phyloP scores from a whole-genome alignment of 2,113 vertebrate species.

The Phalacrocorax pelagicus region DNA sequence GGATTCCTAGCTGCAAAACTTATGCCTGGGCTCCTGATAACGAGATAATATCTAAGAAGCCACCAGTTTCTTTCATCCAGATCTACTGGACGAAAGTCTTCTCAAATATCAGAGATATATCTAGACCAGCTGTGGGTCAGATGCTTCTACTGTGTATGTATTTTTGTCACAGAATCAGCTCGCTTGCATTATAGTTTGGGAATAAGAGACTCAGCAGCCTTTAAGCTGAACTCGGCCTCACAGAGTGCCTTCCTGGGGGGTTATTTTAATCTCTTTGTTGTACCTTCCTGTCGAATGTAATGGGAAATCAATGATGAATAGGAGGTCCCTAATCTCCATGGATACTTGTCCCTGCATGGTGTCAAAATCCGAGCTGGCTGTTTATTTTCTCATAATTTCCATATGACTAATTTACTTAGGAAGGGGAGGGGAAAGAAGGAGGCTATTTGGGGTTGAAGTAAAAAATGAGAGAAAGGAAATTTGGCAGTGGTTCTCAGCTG shows the following conservation, averaged over 20 bases:
- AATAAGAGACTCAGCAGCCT: background rate
- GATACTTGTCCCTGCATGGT: constrained; percentile 11
- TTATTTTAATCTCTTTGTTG: constrained; percentile 7
- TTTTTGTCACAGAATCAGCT: background rate
- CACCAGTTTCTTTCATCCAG: background rate
- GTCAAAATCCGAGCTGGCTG: constrained; percentile 21
- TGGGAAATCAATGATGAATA: constrained; percentile 13
- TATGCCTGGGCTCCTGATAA: background rate
- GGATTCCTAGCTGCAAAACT: background rate
- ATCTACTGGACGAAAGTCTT: background rate
- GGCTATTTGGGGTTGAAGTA: background rate
- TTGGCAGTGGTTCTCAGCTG: background rate
- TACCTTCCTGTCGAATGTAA: background rate
- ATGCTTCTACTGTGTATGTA: background rate
- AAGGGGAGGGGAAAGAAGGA: background rate
- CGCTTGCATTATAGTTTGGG: background rate
- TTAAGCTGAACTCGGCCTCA: background rate
- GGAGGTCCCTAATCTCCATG: constrained; percentile 14
- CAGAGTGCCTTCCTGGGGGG: background rate
- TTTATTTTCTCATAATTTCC: constrained; percentile 22
- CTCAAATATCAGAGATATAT: background rate
- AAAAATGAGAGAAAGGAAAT: background rate
- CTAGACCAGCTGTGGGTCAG: background rate
- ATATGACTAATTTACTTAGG: background rate
- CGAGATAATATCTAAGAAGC: background rate